A percentile compares a stretch with the other conserved stretches of the same genome.
Conservation (phyloP, 1,140 invertebrate genomes). For the Apolygus lucorum region DNA sequence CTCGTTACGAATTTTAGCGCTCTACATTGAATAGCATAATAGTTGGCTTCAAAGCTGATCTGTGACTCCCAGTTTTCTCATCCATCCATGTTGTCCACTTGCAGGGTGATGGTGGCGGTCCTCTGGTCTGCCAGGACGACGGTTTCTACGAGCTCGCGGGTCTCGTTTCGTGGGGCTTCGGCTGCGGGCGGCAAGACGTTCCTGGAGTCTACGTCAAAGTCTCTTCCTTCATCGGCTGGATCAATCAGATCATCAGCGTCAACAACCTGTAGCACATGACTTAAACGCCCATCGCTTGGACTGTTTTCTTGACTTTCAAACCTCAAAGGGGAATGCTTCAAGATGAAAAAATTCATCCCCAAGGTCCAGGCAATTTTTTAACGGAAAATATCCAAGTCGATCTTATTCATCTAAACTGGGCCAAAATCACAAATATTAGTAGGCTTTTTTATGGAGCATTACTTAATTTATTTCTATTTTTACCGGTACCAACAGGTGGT, state of each 20-base stretch:
- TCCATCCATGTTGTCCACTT: slow-evolving; percentile 7
- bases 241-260: slow-evolving; percentile 92
- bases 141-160: slow-evolving; percentile 86
- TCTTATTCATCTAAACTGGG: too few relatives aligned
- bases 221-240: slow-evolving; percentile 89
- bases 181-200: slow-evolving; percentile 77
- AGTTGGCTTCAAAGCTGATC: too few relatives aligned
- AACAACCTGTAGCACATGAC: slow-evolving; percentile 63
- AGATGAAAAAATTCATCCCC: too few relatives aligned
- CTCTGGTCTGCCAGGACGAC: slow-evolving; percentile 82
- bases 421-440: too few relatives aligned
- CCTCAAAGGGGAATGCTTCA: too few relatives aligned
- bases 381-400: too few relatives aligned
- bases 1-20: too few relatives aligned
- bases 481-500: slow-evolving; percentile 5
- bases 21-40: too few relatives aligned
- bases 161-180: slow-evolving; percentile 86
- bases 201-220: slow-evolving; percentile 92
- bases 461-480: background rate
- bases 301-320: too few relatives aligned
- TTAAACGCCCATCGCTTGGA: slow-evolving; percentile 15
- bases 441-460: too few relatives aligned
- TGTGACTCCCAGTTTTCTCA: too few relatives aligned
- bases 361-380: too few relatives aligned
- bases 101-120: slow-evolving; percentile 84